Percentiles rank a stretch among this genome's conserved stretches.
These are phyloP conservation scores for Heterodera carotae DNA, from an alignment of 1,140 invertebrate genomes.

Conservation along the genomic window DNA sequence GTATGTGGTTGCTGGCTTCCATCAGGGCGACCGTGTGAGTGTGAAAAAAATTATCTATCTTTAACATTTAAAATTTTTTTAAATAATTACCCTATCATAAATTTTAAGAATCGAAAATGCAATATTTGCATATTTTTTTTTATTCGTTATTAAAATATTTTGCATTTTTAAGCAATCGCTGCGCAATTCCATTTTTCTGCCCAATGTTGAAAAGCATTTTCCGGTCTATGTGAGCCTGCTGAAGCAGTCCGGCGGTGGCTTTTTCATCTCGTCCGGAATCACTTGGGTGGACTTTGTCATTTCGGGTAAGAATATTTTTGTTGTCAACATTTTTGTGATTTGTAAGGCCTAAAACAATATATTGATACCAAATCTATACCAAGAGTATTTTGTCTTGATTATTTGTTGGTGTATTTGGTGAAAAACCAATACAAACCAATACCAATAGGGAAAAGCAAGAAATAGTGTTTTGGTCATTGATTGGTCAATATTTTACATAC, in stretches of 20 bases:
- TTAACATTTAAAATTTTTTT: too few relatives aligned
- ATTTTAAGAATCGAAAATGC: too few relatives aligned
- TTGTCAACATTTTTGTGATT: too few relatives aligned
- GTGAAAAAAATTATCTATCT: not conserved
- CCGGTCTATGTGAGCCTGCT: slow-evolving; percentile 38
- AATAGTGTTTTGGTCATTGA: too few relatives aligned
- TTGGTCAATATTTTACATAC: too few relatives aligned
- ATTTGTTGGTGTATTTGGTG: too few relatives aligned
- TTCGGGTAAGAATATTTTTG: slow-evolving; percentile 26
- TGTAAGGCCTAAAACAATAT: too few relatives aligned
- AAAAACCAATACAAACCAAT: too few relatives aligned
- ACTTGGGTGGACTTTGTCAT: slow-evolving; percentile 42
- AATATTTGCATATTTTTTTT: not conserved
- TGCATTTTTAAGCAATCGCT: slow-evolving; percentile 31
- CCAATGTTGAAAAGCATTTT: slow-evolving; percentile 38
- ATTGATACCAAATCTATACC: too few relatives aligned
- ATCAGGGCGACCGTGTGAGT: slow-evolving; percentile 42
- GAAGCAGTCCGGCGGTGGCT: slow-evolving; percentile 39
- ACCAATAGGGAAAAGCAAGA: too few relatives aligned
- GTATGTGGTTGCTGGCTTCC: slow-evolving; percentile 40
- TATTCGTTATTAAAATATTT: slow-evolving; percentile 4
- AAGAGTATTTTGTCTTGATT: too few relatives aligned
- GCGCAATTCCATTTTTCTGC: slow-evolving; percentile 34
- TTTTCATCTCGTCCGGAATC: slow-evolving; percentile 31
- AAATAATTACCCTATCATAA: too few relatives aligned